Base-by-base conservation (phyloP, 2,797 vertebrate species). In the Sparidentex hasta region DNA sequence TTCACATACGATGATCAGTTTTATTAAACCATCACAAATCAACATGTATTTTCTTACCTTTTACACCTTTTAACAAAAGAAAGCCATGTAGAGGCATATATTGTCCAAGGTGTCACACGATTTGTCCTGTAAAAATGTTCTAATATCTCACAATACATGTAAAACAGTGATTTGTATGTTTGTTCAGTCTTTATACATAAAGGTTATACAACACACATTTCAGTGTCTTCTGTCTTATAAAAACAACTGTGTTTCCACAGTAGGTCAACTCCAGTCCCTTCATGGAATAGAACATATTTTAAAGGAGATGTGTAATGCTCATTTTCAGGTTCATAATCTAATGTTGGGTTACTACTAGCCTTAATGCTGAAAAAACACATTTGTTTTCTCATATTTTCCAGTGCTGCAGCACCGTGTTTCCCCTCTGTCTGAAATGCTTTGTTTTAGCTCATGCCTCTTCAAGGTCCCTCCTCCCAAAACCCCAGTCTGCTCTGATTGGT, bases 101-200 rank as follows among this genome's bases (percentile, higher is more conserved):
- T 21, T 51, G 56, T 46, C 20, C 21, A 63, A 61, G 16, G 38
- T 63, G 52, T 81, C 51, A 50, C 62, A 70, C 17, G 33, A 2
- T 74, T 41, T 67, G 56, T 74, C 43, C 23, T 65, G 56, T 82
- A 58, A 73, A 68, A 67, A 41, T 3, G 27, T 17, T 75, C 51
- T 38, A 38, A 51, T 27, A 63, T 72, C 41, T 80, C 48, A 75
- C 48, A 80, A 38, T 57, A 57, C n/a, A 43, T 72, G 27, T 65
- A 27, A 47, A 69, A 73, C 54, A 64, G 12, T 63, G 47, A 2
- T 74, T n/a, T 76, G 25, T 75, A 48, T 69, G 46, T 66, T 29
- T 71, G 38, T 62, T 64, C 1, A 65, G 51, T 80, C 51, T 27
- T 67, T 17, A 59, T 58, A 72, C 55, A 81, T 54, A 65, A 54